Evolutionary conservation across 2,888 invertebrate species (phyloP), one percentile per base, ranked within the genome.

Genomic region (Pristionchus japonicus): DNA sequence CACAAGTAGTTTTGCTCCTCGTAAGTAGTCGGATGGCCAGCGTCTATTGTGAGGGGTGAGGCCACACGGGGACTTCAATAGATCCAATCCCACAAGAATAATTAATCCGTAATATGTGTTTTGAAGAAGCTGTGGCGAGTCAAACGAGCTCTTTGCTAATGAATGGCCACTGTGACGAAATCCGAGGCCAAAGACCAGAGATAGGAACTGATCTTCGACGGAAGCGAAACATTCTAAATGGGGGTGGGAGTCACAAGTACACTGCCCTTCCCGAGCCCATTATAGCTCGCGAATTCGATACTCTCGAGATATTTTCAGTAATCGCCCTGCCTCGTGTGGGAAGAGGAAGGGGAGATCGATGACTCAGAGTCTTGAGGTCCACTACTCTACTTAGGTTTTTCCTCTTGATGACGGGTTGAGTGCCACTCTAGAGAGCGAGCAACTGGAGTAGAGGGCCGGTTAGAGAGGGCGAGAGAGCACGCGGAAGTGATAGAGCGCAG

Each of bases 291-390:
- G 31, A 34, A 31, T 31, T 23, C 20, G 80, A 31, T 40, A 80
- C 47, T 27, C 15, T 15, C 23, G 49, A 9, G 49, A 52, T 82
- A 57, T 49, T 49, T 57, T 52, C 23, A 34, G 31, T n/a, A 17
- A 82, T 31, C 9, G 27, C 23, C 7, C 27, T 31, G 52, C 3
- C 40, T 27, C 20, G 52, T 37, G n/a, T 9, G 31, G 49, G 52
- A 34, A 9, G 49, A 82, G 31, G 82, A 82, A 7, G 34, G 20
- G 27, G 82, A 52, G 49, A 82, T 47, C 82, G 77, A 77, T 77
- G 77, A 77, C 43, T 77, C 43, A 77, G 77, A 9, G 77, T 17
- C 67, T 15, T 67, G 77, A 15, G 77, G 77, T 20, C 77, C n/a
- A 31, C 67, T 67, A 67, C 31, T 67, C 77, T 43, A 77, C n/a